These are phyloP conservation scores for Heliothis peltigera DNA, from an alignment of 2,888 invertebrate genomes.

Conservation along the genomic window DNA sequence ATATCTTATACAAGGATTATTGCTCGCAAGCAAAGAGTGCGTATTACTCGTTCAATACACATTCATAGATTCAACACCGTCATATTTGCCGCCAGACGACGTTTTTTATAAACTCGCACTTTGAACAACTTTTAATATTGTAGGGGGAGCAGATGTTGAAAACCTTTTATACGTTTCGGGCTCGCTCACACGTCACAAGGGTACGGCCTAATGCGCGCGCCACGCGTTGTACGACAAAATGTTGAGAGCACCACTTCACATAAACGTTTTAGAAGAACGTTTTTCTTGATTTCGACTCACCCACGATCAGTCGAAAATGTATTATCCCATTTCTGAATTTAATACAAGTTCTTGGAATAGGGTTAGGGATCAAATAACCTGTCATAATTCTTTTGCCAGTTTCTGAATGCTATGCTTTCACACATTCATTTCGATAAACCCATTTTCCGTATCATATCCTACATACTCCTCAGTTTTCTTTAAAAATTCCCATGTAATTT, in stretches of 20 bases:
- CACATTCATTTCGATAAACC: no score
- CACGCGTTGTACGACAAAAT: constrained; percentile 68
- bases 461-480: no score
- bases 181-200: constrained; percentile 72
- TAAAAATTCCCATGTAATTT: no score
- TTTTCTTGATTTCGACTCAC: constrained; percentile 69
- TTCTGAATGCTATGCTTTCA: no score
- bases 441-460: no score
- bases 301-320: constrained; percentile 36
- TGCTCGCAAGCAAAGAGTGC: constrained; percentile 60
- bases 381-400: background rate
- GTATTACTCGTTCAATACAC: constrained; percentile 62
- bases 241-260: constrained; percentile 71
- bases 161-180: constrained; percentile 78
- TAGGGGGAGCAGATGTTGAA: constrained; percentile 83
- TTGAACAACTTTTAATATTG: constrained; percentile 82
- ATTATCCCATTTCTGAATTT: constrained; percentile 2
- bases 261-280: constrained; percentile 70
- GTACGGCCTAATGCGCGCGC: constrained; percentile 73
- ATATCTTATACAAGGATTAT: constrained; percentile 56
- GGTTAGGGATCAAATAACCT: background rate
- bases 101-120: constrained; percentile 80
- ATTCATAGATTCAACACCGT: constrained; percentile 50
- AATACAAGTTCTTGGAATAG: background rate
- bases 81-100: constrained; percentile 56